Evolutionary conservation across 2,113 vertebrate genomes (phyloP).

Genomic region (Cichladusa arquata): DNA sequence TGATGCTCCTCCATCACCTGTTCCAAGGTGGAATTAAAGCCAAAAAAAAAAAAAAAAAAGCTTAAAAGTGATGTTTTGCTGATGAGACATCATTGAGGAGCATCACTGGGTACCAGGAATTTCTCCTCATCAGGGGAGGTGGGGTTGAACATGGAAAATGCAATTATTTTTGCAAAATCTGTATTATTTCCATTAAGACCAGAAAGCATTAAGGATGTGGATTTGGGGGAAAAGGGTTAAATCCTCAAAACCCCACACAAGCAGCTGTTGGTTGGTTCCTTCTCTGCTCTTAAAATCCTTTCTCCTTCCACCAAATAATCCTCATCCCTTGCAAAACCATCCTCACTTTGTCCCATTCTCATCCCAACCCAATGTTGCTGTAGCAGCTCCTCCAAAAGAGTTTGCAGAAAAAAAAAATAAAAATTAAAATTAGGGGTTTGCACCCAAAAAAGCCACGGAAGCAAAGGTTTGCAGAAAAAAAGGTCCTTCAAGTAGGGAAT

Average conservation of each 20-base stretch:
- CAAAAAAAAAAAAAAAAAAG: neutral
- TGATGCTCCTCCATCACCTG: neutral
- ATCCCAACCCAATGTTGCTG: accelerated
- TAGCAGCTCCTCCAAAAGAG: neutral
- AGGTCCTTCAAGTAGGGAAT: neutral
- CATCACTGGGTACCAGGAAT: accelerated
- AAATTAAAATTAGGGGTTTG: neutral
- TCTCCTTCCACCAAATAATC: neutral
- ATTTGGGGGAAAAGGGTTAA: neutral
- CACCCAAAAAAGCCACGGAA: neutral
- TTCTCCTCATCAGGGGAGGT: accelerated
- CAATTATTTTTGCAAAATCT: neutral
- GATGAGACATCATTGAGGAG: accelerated
- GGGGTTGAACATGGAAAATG: accelerated
- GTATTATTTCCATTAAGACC: neutral
- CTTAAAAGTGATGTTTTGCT: neutral
- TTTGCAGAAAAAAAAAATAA: neutral
- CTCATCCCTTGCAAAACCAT: accelerated
- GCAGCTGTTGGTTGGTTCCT: accelerated
- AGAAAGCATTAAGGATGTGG: accelerated
- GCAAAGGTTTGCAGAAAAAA: no score
- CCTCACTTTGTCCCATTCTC: neutral
- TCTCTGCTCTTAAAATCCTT: neutral
- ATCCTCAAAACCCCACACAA: neutral
- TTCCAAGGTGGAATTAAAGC: neutral